phyloP scores from a whole-genome alignment of 1,140 invertebrate genomes.

The Drosophila sp. region DNA sequence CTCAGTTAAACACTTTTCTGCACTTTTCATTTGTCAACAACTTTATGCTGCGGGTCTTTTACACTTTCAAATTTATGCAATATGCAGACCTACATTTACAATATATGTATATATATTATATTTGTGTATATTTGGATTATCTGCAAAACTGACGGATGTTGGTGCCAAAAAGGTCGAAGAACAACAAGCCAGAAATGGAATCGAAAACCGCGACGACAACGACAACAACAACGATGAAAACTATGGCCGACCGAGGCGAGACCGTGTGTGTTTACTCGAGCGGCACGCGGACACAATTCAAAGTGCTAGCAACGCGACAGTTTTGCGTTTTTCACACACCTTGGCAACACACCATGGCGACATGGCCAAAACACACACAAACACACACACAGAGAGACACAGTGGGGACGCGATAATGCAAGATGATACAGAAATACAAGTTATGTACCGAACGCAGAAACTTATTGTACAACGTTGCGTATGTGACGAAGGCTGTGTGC shows the following conservation, averaged over 20 bases:
- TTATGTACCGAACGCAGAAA: slow-evolving; percentile 19
- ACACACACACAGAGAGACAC: slow-evolving; percentile 20
- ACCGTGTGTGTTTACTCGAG: slow-evolving; percentile 65
- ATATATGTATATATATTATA: background rate
- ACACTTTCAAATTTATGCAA: slow-evolving; percentile 11
- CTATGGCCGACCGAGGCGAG: slow-evolving; percentile 44
- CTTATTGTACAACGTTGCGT: slow-evolving; percentile 54
- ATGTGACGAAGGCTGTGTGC: slow-evolving; percentile 43
- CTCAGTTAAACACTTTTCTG: slow-evolving; percentile 1
- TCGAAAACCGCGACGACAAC: slow-evolving; percentile 61
- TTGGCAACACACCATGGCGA: slow-evolving; percentile 67
- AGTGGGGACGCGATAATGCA: slow-evolving; percentile 38
- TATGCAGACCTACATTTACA: background rate
- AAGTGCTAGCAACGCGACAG: slow-evolving; percentile 52
- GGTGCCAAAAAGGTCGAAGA: slow-evolving; percentile 40
- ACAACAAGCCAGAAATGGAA: slow-evolving; percentile 40
- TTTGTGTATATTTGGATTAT: slow-evolving; percentile 3
- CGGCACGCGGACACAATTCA: slow-evolving; percentile 54
- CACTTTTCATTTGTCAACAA: slow-evolving; percentile 17
- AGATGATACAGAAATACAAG: slow-evolving; percentile 26
- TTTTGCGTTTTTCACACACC: slow-evolving; percentile 62
- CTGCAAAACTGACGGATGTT: slow-evolving; percentile 33
- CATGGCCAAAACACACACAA: slow-evolving; percentile 65
- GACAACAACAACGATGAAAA: slow-evolving; percentile 28
- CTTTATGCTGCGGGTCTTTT: slow-evolving; percentile 7